Evolutionary conservation across 2,888 invertebrate genomes (phyloP).

Genomic region (Trypoxylon attenuatum): DNA sequence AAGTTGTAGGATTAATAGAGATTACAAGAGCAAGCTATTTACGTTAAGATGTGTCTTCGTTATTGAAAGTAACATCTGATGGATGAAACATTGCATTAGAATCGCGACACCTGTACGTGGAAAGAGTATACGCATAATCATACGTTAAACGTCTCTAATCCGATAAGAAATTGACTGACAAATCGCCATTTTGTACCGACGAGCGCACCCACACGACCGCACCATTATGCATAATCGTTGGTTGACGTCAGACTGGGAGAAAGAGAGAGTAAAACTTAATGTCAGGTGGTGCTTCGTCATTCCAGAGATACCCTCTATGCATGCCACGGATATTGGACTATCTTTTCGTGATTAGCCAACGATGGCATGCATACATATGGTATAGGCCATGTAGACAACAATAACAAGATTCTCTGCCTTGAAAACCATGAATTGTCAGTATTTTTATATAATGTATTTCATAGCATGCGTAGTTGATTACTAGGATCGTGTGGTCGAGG

Average conservation of each 20-base stretch:
- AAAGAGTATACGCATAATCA: constrained; percentile 43
- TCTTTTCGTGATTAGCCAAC: constrained; percentile 31
- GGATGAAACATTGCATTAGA: no score
- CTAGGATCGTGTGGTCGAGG: no score
- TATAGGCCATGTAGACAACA: not conserved
- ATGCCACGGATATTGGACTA: constrained; percentile 22
- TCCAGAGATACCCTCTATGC: constrained; percentile 23
- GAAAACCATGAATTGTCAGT: not conserved
- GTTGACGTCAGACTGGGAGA: constrained; percentile 25
- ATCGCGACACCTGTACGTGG: constrained; percentile 43
- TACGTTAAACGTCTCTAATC: constrained; percentile 54
- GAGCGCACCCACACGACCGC: constrained; percentile 35
- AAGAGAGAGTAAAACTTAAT: constrained; percentile 56
- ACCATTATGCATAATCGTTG: constrained; percentile 18
- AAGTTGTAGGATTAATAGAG: no score
- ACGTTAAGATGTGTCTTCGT: no score
- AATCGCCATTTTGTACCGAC: constrained; percentile 46
- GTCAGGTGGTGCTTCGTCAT: constrained; percentile 51
- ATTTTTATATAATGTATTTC: no score
- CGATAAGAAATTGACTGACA: constrained; percentile 60
- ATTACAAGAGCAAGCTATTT: no score
- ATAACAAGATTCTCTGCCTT: not conserved
- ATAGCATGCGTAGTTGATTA: no score
- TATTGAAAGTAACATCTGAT: no score
- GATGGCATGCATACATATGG: constrained; percentile 6